Conservation (phyloP, 1,140 invertebrate species). For the Nasonia longicornis region DNA sequence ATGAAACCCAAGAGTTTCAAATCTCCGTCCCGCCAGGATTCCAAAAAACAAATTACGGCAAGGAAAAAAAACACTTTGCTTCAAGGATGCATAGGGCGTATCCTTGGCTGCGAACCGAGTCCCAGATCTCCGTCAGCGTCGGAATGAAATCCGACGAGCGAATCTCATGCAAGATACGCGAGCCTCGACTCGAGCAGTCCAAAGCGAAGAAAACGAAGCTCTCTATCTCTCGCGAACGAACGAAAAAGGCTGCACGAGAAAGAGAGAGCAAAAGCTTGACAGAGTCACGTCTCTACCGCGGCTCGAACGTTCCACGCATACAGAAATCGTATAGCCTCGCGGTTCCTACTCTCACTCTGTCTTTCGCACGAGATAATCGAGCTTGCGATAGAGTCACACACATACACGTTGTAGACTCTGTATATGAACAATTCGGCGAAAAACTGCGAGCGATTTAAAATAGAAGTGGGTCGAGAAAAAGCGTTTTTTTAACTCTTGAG, state of each 20-base stretch:
- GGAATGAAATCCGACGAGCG: constrained; percentile 2
- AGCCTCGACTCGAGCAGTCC: not conserved
- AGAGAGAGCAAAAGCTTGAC: constrained; percentile 35
- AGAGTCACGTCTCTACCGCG: constrained; percentile 47
- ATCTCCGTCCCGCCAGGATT: not conserved
- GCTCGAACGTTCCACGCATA: constrained; percentile 51
- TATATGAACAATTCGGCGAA: not conserved
- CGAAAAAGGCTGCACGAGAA: not conserved
- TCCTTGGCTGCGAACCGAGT: not conserved
- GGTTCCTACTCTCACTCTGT: not conserved
- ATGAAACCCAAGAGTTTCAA: not conserved
- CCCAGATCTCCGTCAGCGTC: not conserved
- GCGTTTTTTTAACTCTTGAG: too few species aligned
- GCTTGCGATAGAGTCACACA: not conserved
- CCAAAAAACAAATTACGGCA: not conserved
- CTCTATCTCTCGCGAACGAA: constrained; percentile 1
- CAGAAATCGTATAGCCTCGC: constrained; percentile 32
- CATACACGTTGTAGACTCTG: too few species aligned
- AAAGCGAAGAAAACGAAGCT: not conserved
- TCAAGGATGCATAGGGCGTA: not conserved
- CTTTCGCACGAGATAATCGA: not conserved
- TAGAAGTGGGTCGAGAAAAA: too few species aligned
- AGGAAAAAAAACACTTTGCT: not conserved
- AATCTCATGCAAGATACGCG: not conserved
- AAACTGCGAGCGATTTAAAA: not conserved